Evolutionary conservation across 2,888 invertebrate species (phyloP), one percentile per base, ranked within the genome.

Genomic region (Sminthurides aquaticus): DNA sequence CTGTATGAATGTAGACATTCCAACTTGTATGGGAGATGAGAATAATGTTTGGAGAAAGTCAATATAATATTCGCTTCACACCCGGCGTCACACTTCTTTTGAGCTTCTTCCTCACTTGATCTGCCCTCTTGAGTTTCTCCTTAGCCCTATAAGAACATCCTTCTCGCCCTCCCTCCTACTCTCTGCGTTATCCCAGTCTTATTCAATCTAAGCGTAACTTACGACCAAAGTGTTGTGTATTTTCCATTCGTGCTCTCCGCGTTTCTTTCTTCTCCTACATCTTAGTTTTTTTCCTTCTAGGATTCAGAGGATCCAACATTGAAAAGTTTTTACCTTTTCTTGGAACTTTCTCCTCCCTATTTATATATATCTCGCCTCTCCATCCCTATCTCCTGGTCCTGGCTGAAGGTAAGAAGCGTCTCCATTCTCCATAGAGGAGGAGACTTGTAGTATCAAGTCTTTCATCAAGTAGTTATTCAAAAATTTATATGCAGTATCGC

Each of bases 31-130:
- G 8, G 43, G 43, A 34, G 43, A 34, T 34, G 43, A 34, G 43
- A 34, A 34, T 34, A 34, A 34, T 34, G 43, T 34, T 34, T 5
- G 43, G 57, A 57, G 27, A 43, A 57, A 48, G 57, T 49, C 57
- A 62, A 49, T 34, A 57, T 62, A 48, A 62, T 62, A 57, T 61
- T 57, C 62, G n/a, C 26, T 56, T 62, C 62, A 62, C 62, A 62
- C 62, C 62, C 62, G 62, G 57, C 49, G 57, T 49, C 62, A 57
- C 57, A 22, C 2, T 62, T 15, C 43, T 34, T 34, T 34, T 34
- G 43, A 34, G 43, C 43, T 34, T 15, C 43, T 34, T 34, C 15
- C 43, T 34, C 15, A 34, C 43, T 34, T 34, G 43, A 34, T 34
- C 43, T 34, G 8, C 43, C 43, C 43, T 34, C 43, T 15, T 11